A percentile compares a stretch with the other conserved stretches of the same genome.
Conservation (phyloP, 2,888 invertebrate species). For the Melanotus villosus region DNA sequence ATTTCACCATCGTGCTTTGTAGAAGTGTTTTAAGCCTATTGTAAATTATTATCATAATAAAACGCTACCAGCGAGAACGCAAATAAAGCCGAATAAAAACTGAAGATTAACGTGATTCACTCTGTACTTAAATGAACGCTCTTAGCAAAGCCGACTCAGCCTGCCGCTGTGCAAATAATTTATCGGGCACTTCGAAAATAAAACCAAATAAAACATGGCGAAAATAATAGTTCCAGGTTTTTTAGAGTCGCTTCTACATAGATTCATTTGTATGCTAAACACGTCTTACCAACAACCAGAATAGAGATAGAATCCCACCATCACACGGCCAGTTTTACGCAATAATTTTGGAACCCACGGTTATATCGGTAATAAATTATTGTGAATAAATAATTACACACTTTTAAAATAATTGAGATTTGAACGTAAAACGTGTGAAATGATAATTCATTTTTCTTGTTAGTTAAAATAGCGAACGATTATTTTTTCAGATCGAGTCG, state of each 20-base stretch:
- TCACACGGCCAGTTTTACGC: constrained; percentile 31
- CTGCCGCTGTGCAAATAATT: constrained; percentile 45
- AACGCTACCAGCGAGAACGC: constrained; percentile 38
- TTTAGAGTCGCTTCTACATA: constrained; percentile 36
- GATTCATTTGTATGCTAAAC: constrained; percentile 47
- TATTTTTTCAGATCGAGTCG: constrained; percentile 15
- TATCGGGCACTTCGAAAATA: constrained; percentile 43
- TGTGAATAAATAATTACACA: constrained; percentile 41
- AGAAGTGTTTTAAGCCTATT: constrained; percentile 27
- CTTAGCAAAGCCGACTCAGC: constrained; percentile 41
- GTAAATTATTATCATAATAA: constrained; percentile 42
- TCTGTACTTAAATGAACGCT: constrained; percentile 41
- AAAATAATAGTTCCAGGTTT: constrained; percentile 45
- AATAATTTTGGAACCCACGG: constrained; percentile 40
- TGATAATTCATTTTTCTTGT: constrained; percentile 40
- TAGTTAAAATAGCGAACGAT: constrained; percentile 7
- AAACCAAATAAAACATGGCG: constrained; percentile 41
- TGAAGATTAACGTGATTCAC: constrained; percentile 41
- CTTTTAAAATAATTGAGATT: constrained; percentile 44
- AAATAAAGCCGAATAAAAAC: constrained; percentile 39
- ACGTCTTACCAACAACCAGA: constrained; percentile 38
- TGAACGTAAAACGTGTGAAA: constrained; percentile 35
- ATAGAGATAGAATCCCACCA: constrained; percentile 37
- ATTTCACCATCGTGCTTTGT: constrained; percentile 21
- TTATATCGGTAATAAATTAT: constrained; percentile 38